phyloP scores from a whole-genome alignment of 2,797 vertebrate species.

The Todus mexicanus region DNA sequence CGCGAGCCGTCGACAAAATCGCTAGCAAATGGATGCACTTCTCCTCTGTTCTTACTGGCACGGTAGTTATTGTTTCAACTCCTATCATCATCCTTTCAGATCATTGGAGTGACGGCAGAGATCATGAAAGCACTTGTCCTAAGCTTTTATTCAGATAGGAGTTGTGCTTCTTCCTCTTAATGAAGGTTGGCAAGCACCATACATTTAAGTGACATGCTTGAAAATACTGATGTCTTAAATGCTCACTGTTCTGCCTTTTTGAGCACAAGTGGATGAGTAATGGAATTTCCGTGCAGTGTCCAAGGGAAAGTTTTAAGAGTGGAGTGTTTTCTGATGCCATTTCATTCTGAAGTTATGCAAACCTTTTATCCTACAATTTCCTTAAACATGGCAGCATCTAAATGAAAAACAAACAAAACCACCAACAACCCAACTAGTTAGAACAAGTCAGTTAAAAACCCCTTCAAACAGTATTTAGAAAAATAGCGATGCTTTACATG shows the following conservation, averaged over 20 bases:
- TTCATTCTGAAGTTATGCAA: background rate
- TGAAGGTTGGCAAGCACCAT: background rate
- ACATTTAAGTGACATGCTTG: background rate
- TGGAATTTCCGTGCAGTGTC: background rate
- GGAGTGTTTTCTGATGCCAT: background rate
- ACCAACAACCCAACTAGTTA: background rate
- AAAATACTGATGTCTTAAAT: background rate
- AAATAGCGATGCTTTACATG: background rate
- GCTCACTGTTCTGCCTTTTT: rapidly evolving
- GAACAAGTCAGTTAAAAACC: background rate
- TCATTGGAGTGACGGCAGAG: background rate
- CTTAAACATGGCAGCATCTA: background rate
- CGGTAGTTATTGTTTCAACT: background rate
- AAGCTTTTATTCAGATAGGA: background rate
- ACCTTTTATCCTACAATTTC: background rate
- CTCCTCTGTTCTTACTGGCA: background rate
- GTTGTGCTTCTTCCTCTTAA: background rate
- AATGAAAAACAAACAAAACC: background rate
- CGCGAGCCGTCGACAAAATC: background rate
- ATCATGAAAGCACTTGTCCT: background rate
- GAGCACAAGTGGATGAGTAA: background rate
- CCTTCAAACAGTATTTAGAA: background rate
- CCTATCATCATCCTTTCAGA: background rate
- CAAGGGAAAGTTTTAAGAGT: background rate
- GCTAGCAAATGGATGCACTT: background rate